A percentile compares a stretch with the other conserved stretches of the same genome.
phyloP scores from a whole-genome alignment of 2,888 invertebrate species.

The Schrankia costaestrigalis region DNA sequence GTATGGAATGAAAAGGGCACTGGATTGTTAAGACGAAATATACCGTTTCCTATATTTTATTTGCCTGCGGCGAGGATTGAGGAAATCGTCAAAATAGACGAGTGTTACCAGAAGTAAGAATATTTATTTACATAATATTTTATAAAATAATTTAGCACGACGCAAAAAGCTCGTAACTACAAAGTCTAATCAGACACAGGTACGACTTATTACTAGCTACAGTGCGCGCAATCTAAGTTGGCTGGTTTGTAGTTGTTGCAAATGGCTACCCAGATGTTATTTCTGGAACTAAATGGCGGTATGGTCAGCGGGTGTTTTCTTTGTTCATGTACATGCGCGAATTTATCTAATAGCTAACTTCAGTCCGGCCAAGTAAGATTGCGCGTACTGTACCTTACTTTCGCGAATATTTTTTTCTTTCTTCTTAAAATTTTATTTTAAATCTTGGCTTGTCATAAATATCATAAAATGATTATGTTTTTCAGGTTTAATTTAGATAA shows the following conservation, averaged over 20 bases:
- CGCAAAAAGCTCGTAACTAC: background rate
- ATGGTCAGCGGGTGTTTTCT: too few relatives aligned
- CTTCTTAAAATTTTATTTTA: background rate
- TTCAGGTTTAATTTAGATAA: slow-evolving; percentile 85
- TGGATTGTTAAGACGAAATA: slow-evolving; percentile 87
- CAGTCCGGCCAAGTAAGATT: too few relatives aligned
- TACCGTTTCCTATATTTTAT: slow-evolving; percentile 94
- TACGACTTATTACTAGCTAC: too few relatives aligned
- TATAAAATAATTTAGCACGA: background rate
- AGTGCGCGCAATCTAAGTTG: too few relatives aligned
- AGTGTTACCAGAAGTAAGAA: slow-evolving; percentile 78
- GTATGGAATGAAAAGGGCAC: slow-evolving; percentile 92
- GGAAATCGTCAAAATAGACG: slow-evolving; percentile 80
- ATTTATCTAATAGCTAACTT: too few relatives aligned
- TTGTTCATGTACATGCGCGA: too few relatives aligned
- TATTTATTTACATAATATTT: background rate
- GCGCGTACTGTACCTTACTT: too few relatives aligned
- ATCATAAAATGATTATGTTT: slow-evolving; percentile 2
- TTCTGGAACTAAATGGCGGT: too few relatives aligned
- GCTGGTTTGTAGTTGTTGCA: too few relatives aligned
- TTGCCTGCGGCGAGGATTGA: slow-evolving; percentile 76
- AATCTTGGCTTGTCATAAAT: background rate
- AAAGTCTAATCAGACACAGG: too few relatives aligned
- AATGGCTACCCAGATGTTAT: too few relatives aligned
- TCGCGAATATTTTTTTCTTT: too few relatives aligned